phyloP scores from a whole-genome alignment of 2,888 invertebrate genomes.

The Polietes domitor region DNA sequence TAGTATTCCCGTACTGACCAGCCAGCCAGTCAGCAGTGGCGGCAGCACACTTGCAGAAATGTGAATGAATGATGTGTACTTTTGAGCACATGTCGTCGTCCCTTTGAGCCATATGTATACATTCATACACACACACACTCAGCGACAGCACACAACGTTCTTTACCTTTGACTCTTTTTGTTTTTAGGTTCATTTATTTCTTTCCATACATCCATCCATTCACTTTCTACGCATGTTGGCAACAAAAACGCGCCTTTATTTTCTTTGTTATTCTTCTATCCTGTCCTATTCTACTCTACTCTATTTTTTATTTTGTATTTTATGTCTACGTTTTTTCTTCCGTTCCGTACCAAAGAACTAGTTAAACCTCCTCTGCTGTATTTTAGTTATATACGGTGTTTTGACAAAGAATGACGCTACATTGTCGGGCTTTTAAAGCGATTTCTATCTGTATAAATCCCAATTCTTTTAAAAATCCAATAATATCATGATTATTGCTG shows the following conservation, averaged over 20 bases:
- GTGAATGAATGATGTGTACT: slow-evolving; percentile 38
- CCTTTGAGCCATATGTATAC: background rate
- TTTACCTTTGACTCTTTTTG: background rate
- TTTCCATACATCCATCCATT: background rate
- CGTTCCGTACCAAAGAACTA: background rate
- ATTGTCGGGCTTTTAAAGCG: slow-evolving; percentile 24
- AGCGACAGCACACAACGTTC: background rate
- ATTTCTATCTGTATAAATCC: background rate
- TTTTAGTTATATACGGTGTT: slow-evolving; percentile 74
- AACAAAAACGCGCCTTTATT: slow-evolving; percentile 60
- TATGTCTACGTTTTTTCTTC: slow-evolving; percentile 20
- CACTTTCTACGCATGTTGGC: slow-evolving; percentile 61
- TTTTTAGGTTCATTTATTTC: background rate
- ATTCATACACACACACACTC: background rate
- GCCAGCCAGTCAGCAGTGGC: background rate
- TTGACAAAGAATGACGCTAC: slow-evolving; percentile 74
- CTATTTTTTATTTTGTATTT: background rate
- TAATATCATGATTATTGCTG: slow-evolving; percentile 83
- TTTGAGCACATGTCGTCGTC: slow-evolving; percentile 49
- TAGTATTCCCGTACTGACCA: background rate
- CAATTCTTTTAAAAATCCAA: slow-evolving; percentile 62
- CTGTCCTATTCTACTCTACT: too few relatives aligned
- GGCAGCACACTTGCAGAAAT: background rate
- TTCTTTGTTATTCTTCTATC: slow-evolving; percentile 37
- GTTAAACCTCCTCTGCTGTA: background rate